Evolutionary conservation across 2,888 invertebrate genomes (phyloP).

Genomic region (Aleiodes alternator): DNA sequence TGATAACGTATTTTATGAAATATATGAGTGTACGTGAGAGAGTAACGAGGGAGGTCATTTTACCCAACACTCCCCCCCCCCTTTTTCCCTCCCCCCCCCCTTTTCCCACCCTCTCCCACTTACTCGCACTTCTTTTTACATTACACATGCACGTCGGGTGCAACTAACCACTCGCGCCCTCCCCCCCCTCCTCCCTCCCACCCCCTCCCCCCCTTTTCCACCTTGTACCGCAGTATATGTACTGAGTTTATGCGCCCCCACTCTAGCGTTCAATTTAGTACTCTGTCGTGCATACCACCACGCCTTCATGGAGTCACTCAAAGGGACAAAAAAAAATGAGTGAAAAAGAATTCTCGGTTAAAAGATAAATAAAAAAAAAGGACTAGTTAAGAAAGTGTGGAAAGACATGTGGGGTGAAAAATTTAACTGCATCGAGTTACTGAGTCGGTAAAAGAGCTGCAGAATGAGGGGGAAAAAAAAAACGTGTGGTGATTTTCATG

Average conservation of each 20-base stretch:
- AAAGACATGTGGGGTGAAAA: conserved; percentile 4
- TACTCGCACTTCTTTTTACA: conserved; percentile 39
- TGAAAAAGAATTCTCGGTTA: background rate
- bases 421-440: conserved; percentile 18
- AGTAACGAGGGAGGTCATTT: conserved; percentile 31
- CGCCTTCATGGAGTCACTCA: conserved; percentile 27
- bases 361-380: background rate
- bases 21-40: conserved; percentile 25
- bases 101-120: background rate
- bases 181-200: conserved; percentile 22
- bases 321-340: background rate
- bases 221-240: conserved; percentile 42
- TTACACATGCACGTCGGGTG: conserved; percentile 50
- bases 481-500: background rate
- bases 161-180: conserved; percentile 46
- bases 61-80: background rate
- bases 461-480: no score
- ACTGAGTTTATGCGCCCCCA: conserved; percentile 28
- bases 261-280: conserved; percentile 46
- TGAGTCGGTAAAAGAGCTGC: conserved; percentile 1
- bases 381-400: background rate
- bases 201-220: conserved; percentile 38
- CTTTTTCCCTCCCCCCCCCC: no score
- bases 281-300: conserved; percentile 42
- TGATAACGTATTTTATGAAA: conserved; percentile 38